phyloP scores from a whole-genome alignment of 2,113 vertebrate genomes.

The Reinhardtius hippoglossoides region DNA sequence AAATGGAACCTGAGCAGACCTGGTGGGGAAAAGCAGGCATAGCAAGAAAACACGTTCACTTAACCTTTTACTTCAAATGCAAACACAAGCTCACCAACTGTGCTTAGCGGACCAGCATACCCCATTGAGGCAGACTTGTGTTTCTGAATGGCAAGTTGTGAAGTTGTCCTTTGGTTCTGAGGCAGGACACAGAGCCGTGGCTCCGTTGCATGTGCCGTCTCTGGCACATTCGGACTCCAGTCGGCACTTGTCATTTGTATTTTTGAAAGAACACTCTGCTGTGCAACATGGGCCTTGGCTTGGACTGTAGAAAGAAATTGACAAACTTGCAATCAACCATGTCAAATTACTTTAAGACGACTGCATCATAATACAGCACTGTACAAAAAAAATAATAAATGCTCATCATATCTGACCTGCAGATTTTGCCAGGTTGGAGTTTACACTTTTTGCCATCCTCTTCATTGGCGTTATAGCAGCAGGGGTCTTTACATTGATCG shows the following conservation, averaged over 20 bases:
- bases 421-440: conserved; percentile 83
- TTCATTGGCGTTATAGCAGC: conserved; percentile 91
- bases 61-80: background rate
- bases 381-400: background rate
- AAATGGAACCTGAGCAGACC: conserved; percentile 97
- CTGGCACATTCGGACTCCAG: conserved; percentile 89
- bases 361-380: background rate
- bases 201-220: conserved; percentile 87
- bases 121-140: conserved; percentile 96
- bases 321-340: background rate
- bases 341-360: background rate
- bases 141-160: conserved; percentile 89
- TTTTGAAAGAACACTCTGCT: conserved; percentile 82
- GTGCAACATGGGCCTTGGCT: conserved; percentile 96
- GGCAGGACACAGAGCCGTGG: conserved; percentile 86
- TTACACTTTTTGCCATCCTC: conserved; percentile 88
- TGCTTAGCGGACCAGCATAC: conserved; percentile 69
- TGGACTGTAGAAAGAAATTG: conserved; percentile 79
- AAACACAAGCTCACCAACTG: conserved; percentile 2
- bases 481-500: conserved; percentile 92
- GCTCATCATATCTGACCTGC: conserved; percentile 85
- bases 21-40: conserved; percentile 50
- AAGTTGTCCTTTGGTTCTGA: conserved; percentile 89
- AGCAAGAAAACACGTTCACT: background rate
- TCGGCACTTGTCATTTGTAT: conserved; percentile 81